Evolutionary conservation across 2,797 vertebrate species (phyloP).

Genomic region (Acanthurus tractus): DNA sequence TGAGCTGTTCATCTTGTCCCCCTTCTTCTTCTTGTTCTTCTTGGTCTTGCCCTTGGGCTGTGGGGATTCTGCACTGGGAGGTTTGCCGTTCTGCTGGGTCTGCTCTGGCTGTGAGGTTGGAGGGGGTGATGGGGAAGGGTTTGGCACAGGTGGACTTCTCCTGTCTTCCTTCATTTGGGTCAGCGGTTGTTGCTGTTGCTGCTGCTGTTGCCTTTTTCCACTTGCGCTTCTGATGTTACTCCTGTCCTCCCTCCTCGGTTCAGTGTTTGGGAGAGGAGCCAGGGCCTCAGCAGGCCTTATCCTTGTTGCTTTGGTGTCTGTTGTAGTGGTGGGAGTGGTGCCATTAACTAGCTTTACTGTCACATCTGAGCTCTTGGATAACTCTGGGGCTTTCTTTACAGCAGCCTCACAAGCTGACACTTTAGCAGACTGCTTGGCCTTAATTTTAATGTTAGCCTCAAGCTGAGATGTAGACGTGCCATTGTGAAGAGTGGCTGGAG

Average conservation of each 20-base stretch:
- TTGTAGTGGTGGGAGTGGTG: constrained; percentile 49
- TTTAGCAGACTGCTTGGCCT: constrained; percentile 82
- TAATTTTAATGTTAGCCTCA: constrained; percentile 85
- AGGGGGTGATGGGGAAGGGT: constrained; percentile 80
- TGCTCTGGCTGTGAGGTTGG: constrained; percentile 82
- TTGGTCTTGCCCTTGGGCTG: constrained; percentile 94
- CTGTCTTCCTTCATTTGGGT: constrained; percentile 89
- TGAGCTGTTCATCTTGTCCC: constrained; percentile 91
- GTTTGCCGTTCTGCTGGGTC: constrained; percentile 85
- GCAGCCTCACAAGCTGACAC: constrained; percentile 72
- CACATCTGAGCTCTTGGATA: constrained; percentile 63
- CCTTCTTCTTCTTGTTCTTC: constrained; percentile 98
- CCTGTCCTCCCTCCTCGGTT: constrained; percentile 88
- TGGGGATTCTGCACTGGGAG: constrained; percentile 87
- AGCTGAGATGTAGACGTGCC: constrained; percentile 81
- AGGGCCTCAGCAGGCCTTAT: constrained; percentile 73
- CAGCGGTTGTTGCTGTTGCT: constrained; percentile 41
- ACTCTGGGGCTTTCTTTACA: constrained; percentile 81
- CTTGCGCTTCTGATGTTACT: constrained; percentile 76
- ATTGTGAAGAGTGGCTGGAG: constrained; percentile 82
- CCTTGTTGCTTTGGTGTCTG: constrained; percentile 77
- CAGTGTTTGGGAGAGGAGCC: constrained; percentile 66
- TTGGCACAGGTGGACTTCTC: constrained; percentile 72
- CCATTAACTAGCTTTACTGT: constrained; percentile 66
- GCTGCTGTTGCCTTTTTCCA: constrained; percentile 87